Evolutionary conservation across 2,113 vertebrate genomes (phyloP), one percentile per base, ranked within the genome.

Genomic region (Leucoraja erinaceus): DNA sequence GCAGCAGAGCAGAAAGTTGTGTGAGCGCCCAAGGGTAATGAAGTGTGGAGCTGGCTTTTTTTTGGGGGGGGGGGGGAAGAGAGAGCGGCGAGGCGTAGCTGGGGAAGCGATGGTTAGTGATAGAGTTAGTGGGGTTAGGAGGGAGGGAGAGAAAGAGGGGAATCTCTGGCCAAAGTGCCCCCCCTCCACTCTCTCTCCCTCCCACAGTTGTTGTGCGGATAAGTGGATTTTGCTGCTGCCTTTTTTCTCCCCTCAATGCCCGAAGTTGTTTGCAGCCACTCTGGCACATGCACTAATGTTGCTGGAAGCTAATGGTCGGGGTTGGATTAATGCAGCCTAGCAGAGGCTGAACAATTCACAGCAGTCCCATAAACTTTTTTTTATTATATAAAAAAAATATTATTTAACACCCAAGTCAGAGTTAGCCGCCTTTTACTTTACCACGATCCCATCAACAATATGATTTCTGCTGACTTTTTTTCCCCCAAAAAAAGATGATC

Each of bases 31-130:
- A 11, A 20, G 28, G 90, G 74, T 92, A 61, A 47, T 47, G 38
- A 47, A 93, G 93, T 93, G 77, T 74, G 92, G 38, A 61, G 14
- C 83, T 93, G 75, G 83, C 78, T 92, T 93, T 91, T 91, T 93
- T 79, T 93, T 31, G 16, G 93, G 14, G 83, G 93, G 66, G 6
- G 75, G 3, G 90, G 70, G 61, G 92, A 93, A 68, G n/a, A 59
- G 56, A 78, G 93, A 70, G 12, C 7, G 12, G 63, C 12, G 38
- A 47, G 38, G 38, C 38, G 38, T 47, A 47, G 38, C 63, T 14
- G 9, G 9, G 14, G 63, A 16, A 16, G 66, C 66, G 77, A 88
- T 72, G 93, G 92, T 91, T 92, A 79, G 92, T 94, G 94, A 94
- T 68, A 10, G 10, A 68, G 66, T 14, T 10, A 16, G 66, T 68